phyloP scores from a whole-genome alignment of 2,113 vertebrate genomes.

The Melanotaenia duboulayi region DNA sequence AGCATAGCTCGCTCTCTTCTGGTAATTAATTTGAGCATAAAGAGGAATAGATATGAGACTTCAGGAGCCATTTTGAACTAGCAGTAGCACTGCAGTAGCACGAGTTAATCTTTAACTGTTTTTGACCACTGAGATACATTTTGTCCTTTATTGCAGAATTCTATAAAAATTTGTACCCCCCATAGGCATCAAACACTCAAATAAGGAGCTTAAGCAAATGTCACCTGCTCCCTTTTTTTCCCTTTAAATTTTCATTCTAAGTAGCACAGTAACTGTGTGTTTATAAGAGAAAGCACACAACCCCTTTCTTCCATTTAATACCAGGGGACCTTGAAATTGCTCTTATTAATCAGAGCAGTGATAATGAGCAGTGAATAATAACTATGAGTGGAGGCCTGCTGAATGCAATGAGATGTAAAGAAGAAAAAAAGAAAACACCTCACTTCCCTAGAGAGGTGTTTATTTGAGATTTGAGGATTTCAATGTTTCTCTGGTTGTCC shows the following conservation, averaged over 20 bases:
- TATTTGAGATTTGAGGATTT: slow-evolving; percentile 76
- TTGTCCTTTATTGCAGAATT: slow-evolving; percentile 49
- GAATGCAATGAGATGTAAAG: slow-evolving; percentile 65
- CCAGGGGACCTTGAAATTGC: slow-evolving; percentile 78
- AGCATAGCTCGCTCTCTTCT: slow-evolving; percentile 2
- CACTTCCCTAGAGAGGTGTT: slow-evolving; percentile 61
- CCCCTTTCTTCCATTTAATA: slow-evolving; percentile 63
- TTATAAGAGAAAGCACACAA: slow-evolving; percentile 71
- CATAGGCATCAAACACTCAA: slow-evolving; percentile 48
- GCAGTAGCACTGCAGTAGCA: slow-evolving; percentile 8
- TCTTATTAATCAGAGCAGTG: slow-evolving; percentile 83
- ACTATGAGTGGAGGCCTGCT: slow-evolving; percentile 63
- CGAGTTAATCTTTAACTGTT: slow-evolving; percentile 26
- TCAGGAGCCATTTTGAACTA: not conserved
- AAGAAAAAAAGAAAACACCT: slow-evolving; percentile 1
- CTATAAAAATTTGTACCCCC: slow-evolving; percentile 38
- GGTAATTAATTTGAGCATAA: not conserved
- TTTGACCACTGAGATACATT: slow-evolving; percentile 31
- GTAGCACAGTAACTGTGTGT: slow-evolving; percentile 72
- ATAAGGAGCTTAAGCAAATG: slow-evolving; percentile 66
- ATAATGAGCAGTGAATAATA: slow-evolving; percentile 83
- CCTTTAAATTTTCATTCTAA: slow-evolving; percentile 52
- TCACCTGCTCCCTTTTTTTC: slow-evolving; percentile 61
- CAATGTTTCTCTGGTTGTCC: slow-evolving; percentile 56
- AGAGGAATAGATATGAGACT: not conserved